Conservation (phyloP, 2,888 invertebrate species). For the Dryobotodes eremita region DNA sequence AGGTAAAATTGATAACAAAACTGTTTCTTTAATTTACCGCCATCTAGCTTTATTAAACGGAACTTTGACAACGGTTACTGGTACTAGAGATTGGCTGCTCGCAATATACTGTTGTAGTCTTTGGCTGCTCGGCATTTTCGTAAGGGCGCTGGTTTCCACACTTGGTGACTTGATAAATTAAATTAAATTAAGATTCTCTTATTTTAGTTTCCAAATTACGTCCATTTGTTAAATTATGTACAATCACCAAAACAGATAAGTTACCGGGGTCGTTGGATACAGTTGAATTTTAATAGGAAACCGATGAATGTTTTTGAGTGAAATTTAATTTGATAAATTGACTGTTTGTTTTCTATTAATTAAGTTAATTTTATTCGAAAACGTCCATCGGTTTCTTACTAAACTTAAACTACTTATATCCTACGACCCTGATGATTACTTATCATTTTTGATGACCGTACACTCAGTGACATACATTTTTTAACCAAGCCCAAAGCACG, state of each 20-base stretch:
- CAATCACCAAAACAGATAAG: too few relatives aligned
- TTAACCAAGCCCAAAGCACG: neutral
- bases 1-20: neutral
- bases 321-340: too few relatives aligned
- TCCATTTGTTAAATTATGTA: neutral
- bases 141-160: neutral
- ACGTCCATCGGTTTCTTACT: too few relatives aligned
- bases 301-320: too few relatives aligned
- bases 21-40: constrained; percentile 6
- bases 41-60: constrained; percentile 33
- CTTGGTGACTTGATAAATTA: neutral
- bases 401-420: too few relatives aligned
- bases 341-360: too few relatives aligned
- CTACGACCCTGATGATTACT: too few relatives aligned
- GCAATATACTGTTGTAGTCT: too few relatives aligned
- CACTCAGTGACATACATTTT: neutral
- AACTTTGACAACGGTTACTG: constrained; percentile 10
- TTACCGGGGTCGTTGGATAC: too few relatives aligned
- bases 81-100: neutral
- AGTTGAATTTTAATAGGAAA: too few relatives aligned
- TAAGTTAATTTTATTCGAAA: too few relatives aligned
- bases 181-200: constrained; percentile 3
- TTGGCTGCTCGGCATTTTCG: neutral
- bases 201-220: neutral
- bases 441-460: neutral